Percentiles rank a stretch among this genome's conserved stretches.
These are phyloP conservation scores for Romanomermis culicivorax DNA, from an alignment of 2,888 invertebrate species.

Conservation along the genomic window DNA sequence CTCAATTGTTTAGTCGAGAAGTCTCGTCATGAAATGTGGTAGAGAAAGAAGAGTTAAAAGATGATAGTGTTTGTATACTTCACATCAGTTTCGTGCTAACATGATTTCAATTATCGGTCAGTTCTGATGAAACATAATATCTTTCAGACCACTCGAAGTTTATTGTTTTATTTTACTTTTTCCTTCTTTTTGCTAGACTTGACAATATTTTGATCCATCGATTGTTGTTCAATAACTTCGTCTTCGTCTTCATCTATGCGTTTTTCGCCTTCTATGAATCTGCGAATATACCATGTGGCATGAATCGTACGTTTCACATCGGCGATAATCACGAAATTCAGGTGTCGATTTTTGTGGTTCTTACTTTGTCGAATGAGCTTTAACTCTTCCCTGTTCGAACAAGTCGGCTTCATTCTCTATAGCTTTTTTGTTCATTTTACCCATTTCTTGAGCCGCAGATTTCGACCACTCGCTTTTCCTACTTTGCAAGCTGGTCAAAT, in stretches of 20 bases:
- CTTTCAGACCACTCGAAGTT: too few relatives aligned
- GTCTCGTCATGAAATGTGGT: too few relatives aligned
- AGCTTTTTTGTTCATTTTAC: background rate
- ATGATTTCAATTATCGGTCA: too few relatives aligned
- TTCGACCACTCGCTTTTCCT: constrained; percentile 22
- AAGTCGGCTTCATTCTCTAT: background rate
- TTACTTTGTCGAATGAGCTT: constrained; percentile 8
- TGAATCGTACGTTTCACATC: too few relatives aligned
- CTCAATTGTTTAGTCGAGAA: too few relatives aligned
- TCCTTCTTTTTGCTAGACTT: constrained; percentile 16
- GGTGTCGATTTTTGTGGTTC: too few relatives aligned
- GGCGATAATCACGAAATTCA: too few relatives aligned
- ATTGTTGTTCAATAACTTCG: constrained; percentile 14
- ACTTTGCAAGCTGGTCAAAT: constrained; percentile 18
- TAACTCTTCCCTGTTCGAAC: constrained; percentile 11
- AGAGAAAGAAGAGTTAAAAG: too few relatives aligned
- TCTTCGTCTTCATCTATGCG: constrained; percentile 15
- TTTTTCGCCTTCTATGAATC: constrained; percentile 2
- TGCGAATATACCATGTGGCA: background rate
- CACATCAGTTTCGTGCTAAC: too few relatives aligned
- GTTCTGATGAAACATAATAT: too few relatives aligned
- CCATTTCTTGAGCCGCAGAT: constrained; percentile 16
- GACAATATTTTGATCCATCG: constrained; percentile 19
- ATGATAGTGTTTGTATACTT: too few relatives aligned
- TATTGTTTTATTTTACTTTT: too few relatives aligned